Conservation (phyloP, 2,797 vertebrate genomes). For the Pachyuromys duprasi region DNA sequence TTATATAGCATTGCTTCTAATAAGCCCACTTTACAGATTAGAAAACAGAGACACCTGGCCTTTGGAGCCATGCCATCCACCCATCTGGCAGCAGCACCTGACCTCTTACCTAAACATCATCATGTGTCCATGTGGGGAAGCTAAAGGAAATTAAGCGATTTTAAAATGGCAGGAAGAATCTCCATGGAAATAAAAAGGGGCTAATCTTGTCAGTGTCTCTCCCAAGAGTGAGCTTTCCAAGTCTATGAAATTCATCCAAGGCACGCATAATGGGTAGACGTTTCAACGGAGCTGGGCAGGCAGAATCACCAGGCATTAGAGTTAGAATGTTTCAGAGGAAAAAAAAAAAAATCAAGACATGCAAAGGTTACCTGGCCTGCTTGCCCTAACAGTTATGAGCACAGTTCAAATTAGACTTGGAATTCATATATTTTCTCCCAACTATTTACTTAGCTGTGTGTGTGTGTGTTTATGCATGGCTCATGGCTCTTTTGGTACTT, state of each 20-base stretch:
- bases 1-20: background rate
- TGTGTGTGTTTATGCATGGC: background rate
- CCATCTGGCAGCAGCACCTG: background rate
- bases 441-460: background rate
- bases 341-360: conserved; percentile 1
- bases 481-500: background rate
- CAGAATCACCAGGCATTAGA: background rate
- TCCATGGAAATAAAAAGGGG: background rate
- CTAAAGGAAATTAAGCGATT: background rate
- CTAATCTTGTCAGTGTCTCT: conserved; percentile 3
- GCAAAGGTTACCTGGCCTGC: conserved; percentile 23
- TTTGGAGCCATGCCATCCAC: background rate
- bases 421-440: background rate
- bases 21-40: conserved; percentile 24
- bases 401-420: background rate
- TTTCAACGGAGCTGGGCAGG: background rate
- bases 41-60: background rate
- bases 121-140: background rate
- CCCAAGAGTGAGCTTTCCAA: background rate
- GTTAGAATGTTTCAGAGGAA: conserved; percentile 27
- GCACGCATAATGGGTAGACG: background rate
- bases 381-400: background rate
- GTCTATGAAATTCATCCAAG: background rate
- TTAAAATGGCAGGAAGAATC: background rate
- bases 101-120: background rate